Evolutionary conservation across 2,888 invertebrate species (phyloP).

Genomic region (Microchrysa polita): DNA sequence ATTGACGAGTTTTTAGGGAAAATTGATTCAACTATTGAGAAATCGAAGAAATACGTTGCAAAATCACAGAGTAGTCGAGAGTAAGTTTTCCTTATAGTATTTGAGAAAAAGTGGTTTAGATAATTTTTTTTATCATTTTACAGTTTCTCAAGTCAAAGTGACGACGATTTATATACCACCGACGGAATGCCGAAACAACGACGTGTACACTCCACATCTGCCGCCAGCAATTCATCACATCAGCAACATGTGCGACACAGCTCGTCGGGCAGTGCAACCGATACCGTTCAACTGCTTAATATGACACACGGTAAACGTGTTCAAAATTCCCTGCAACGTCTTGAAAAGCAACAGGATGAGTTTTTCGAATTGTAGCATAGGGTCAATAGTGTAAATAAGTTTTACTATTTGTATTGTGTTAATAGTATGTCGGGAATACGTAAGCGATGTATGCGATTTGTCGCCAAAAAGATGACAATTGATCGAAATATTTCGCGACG

Average conservation of each 20-base stretch:
- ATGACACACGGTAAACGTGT: conserved; percentile 84
- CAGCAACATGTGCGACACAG: conserved; percentile 61
- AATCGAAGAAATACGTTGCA: conserved; percentile 83
- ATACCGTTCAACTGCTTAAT: conserved; percentile 65
- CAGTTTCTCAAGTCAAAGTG: conserved; percentile 61
- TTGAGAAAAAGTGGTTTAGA: conserved; percentile 8
- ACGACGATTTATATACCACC: conserved; percentile 60
- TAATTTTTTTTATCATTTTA: conserved; percentile 26
- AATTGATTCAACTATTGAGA: conserved; percentile 85
- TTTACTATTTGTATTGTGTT: conserved; percentile 41
- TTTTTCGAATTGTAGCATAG: conserved; percentile 89
- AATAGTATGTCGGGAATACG: conserved; percentile 43
- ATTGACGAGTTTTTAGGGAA: conserved; percentile 83
- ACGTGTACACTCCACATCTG: conserved; percentile 52
- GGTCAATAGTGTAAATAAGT: conserved; percentile 48
- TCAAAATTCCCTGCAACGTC: conserved; percentile 80
- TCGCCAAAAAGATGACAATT: conserved; percentile 20
- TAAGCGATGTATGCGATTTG: conserved; percentile 39
- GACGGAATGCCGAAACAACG: conserved; percentile 55
- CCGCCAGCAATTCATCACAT: conserved; percentile 62
- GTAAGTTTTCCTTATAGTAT: conserved; percentile 75
- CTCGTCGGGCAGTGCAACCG: conserved; percentile 67
- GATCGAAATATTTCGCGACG: conserved; percentile 29
- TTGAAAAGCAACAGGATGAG: conserved; percentile 88
- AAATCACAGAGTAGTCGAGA: conserved; percentile 80